Conservation (phyloP, 2,888 invertebrate genomes). For the Laspeyria flexula region DNA sequence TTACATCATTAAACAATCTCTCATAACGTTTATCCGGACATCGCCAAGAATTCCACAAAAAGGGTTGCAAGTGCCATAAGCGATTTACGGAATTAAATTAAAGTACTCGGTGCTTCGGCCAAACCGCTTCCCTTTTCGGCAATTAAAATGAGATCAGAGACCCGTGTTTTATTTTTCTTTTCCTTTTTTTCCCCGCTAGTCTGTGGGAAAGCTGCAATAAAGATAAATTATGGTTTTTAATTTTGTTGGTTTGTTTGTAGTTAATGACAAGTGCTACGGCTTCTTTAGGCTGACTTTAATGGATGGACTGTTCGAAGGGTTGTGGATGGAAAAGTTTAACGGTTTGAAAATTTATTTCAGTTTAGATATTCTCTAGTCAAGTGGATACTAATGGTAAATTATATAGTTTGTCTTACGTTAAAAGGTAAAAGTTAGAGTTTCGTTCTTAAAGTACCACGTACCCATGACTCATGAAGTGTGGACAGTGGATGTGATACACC, state of each 20-base stretch:
- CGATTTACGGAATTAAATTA: slow-evolving; percentile 64
- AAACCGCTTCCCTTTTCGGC: slow-evolving; percentile 58
- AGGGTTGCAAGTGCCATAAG: slow-evolving; percentile 45
- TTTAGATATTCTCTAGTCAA: no score
- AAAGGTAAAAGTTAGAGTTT: no score
- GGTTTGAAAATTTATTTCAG: neutral
- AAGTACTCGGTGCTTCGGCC: slow-evolving; percentile 45
- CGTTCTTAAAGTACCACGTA: no score
- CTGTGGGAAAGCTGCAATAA: slow-evolving; percentile 65
- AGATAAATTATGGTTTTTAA: slow-evolving; percentile 81
- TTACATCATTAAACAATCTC: slow-evolving; percentile 21
- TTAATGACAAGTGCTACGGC: slow-evolving; percentile 21
- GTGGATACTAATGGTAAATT: no score
- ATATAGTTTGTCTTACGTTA: no score
- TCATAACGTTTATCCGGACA: slow-evolving; percentile 23
- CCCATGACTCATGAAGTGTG: no score
- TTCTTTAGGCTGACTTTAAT: slow-evolving; percentile 10
- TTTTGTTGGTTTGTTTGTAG: slow-evolving; percentile 56
- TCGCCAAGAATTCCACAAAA: slow-evolving; percentile 39
- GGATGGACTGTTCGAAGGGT: slow-evolving; percentile 6
- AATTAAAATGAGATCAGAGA: slow-evolving; percentile 73
- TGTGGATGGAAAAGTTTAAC: neutral
- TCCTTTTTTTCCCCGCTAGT: slow-evolving; percentile 52
- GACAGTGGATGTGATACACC: no score
- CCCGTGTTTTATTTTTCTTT: slow-evolving; percentile 46